phyloP scores from a whole-genome alignment of 2,888 invertebrate species.

The Zonitis immaculata region DNA sequence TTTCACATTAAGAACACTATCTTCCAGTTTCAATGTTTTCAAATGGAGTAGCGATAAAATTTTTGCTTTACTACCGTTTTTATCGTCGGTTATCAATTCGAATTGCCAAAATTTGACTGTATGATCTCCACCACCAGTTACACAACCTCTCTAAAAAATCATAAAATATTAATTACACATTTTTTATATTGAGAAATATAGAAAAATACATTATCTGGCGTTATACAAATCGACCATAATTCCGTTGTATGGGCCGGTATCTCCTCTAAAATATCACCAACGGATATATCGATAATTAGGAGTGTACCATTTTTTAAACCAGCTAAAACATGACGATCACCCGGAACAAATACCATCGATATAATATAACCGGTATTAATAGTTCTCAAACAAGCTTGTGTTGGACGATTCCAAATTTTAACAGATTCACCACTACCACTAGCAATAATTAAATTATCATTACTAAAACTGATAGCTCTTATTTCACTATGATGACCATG shows the following conservation, averaged over 20 bases:
- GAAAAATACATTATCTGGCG: constrained; percentile 80
- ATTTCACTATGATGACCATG: constrained; percentile 91
- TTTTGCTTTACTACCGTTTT: constrained; percentile 60
- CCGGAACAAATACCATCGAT: constrained; percentile 76
- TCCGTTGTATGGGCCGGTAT: constrained; percentile 74
- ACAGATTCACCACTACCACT: constrained; percentile 84
- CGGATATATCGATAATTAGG: constrained; percentile 78
- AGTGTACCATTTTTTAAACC: constrained; percentile 82
- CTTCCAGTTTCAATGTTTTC: constrained; percentile 80
- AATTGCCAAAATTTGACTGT: constrained; percentile 94
- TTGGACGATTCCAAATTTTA: constrained; percentile 90
- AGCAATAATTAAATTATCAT: constrained; percentile 81
- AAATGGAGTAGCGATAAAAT: constrained; percentile 74
- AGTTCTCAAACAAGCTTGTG: constrained; percentile 59
- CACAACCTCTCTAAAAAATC: constrained; percentile 64
- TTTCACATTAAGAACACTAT: constrained; percentile 77
- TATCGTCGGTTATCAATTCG: constrained; percentile 69
- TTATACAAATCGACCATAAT: constrained; percentile 71
- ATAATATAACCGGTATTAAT: constrained; percentile 62
- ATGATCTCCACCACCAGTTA: constrained; percentile 83
- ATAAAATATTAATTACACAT: constrained; percentile 10
- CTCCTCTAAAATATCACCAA: constrained; percentile 74
- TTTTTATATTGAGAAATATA: too few species aligned
- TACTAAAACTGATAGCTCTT: constrained; percentile 80
- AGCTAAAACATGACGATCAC: constrained; percentile 83